These are phyloP conservation scores for Acipenser transmontanus DNA, from an alignment of 2,797 vertebrate species.

Conservation along the genomic window DNA sequence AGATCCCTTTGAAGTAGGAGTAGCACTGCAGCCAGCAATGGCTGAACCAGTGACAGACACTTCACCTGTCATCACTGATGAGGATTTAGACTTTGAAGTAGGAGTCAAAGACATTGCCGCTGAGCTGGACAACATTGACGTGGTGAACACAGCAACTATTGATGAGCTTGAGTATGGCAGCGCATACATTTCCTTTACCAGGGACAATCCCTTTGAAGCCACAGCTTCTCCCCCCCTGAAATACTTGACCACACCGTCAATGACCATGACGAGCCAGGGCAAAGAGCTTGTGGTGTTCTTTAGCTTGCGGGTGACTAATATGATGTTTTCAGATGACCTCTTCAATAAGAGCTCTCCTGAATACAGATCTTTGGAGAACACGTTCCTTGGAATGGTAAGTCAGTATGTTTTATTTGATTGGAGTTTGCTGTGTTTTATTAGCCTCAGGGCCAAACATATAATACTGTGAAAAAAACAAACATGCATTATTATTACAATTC, in stretches of 20 bases:
- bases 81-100: conserved; percentile 2
- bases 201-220: conserved; percentile 29
- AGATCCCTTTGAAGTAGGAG: not conserved
- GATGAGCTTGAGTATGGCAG: conserved; percentile 48
- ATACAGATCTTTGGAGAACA: conserved; percentile 74
- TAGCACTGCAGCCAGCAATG: not conserved
- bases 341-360: conserved; percentile 83
- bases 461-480: too few species aligned
- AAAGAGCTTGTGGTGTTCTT: conserved; percentile 87
- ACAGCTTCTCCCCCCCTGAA: conserved; percentile 46
- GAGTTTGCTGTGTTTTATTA: too few species aligned
- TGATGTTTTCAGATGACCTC: conserved; percentile 79
- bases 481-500: too few species aligned
- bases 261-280: conserved; percentile 58
- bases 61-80: not conserved
- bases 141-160: conserved; percentile 30
- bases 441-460: too few species aligned
- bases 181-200: conserved; percentile 25
- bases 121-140: conserved; percentile 34
- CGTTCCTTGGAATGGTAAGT: conserved; percentile 79
- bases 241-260: conserved; percentile 67
- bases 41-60: conserved; percentile 9
- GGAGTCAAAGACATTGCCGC: conserved; percentile 35
- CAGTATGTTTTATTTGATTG: conserved; percentile 42
- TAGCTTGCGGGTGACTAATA: conserved; percentile 81